Evolutionary conservation across 2,888 invertebrate genomes (phyloP).

Genomic region (Philonicus albiceps): DNA sequence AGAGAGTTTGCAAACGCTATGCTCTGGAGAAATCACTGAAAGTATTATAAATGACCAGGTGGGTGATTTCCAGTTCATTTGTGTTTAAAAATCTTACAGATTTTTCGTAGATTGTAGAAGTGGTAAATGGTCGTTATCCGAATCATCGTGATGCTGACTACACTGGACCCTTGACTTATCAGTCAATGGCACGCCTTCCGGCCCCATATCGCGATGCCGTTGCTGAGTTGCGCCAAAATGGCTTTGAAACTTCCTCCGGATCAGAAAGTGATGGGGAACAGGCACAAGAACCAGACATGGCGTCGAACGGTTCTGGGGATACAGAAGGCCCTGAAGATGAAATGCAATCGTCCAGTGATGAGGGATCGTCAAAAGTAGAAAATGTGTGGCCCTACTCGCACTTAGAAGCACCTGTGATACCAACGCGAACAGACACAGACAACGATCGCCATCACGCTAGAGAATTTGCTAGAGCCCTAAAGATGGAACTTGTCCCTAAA

Average conservation of each 20-base stretch:
- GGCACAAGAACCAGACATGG: slow-evolving; percentile 72
- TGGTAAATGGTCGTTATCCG: slow-evolving; percentile 73
- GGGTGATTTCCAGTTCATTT: not conserved
- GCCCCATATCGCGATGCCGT: slow-evolving; percentile 82
- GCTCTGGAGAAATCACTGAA: slow-evolving; percentile 76
- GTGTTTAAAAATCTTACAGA: not conserved
- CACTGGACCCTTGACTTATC: slow-evolving; percentile 84
- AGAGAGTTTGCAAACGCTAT: slow-evolving; percentile 82
- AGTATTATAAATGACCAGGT: slow-evolving; percentile 64
- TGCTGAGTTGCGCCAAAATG: slow-evolving; percentile 72
- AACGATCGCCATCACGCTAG: slow-evolving; percentile 86
- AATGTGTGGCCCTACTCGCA: slow-evolving; percentile 63
- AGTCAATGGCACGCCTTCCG: slow-evolving; percentile 82
- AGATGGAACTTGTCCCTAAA: slow-evolving; percentile 78
- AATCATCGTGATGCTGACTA: slow-evolving; percentile 80
- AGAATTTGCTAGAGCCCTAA: slow-evolving; percentile 81
- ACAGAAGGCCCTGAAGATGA: slow-evolving; percentile 78
- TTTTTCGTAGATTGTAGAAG: slow-evolving; percentile 64
- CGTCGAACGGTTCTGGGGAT: slow-evolving; percentile 76
- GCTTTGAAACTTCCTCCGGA: slow-evolving; percentile 68
- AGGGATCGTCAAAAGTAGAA: slow-evolving; percentile 61
- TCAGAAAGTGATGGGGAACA: slow-evolving; percentile 74
- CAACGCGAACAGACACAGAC: slow-evolving; percentile 72
- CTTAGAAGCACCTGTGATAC: slow-evolving; percentile 61
- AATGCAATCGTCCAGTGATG: slow-evolving; percentile 65